phyloP scores from a whole-genome alignment of 1,140 invertebrate species.

The Musca vetustissima region DNA sequence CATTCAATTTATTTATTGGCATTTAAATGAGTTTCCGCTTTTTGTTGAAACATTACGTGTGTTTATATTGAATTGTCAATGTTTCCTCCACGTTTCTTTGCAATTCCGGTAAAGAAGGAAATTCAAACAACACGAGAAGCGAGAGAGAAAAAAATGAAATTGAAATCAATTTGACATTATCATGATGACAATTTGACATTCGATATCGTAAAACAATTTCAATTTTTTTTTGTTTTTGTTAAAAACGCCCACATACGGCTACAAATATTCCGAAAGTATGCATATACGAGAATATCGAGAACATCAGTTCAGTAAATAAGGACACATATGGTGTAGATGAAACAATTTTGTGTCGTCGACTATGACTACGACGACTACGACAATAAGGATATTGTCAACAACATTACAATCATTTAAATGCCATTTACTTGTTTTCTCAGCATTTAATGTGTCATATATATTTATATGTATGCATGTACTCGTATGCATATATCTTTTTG shows the following conservation, averaged over 20 bases:
- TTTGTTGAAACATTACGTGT: no score
- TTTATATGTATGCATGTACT: no score
- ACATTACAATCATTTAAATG: conserved; percentile 12
- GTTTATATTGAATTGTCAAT: no score
- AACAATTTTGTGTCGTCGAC: background rate
- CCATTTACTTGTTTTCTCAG: conserved; percentile 8
- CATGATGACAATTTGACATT: conserved; percentile 22
- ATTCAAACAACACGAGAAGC: background rate
- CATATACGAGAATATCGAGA: background rate
- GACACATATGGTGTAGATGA: background rate
- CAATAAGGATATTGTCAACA: conserved; percentile 10
- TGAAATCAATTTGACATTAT: conserved; percentile 21
- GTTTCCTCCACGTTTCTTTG: no score
- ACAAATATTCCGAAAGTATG: background rate
- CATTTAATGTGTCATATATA: conserved; percentile 18
- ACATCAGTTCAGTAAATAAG: background rate
- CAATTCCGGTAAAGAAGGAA: no score
- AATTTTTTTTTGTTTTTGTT: no score
- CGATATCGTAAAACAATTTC: conserved; percentile 22
- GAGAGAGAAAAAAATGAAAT: background rate
- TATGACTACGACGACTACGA: no score
- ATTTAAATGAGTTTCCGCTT: no score
- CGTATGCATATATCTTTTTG: no score
- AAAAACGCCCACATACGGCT: background rate
- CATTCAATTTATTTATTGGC: no score